Evolutionary conservation across 2,888 invertebrate species (phyloP).

Genomic region (Acanthosepion esculentum): DNA sequence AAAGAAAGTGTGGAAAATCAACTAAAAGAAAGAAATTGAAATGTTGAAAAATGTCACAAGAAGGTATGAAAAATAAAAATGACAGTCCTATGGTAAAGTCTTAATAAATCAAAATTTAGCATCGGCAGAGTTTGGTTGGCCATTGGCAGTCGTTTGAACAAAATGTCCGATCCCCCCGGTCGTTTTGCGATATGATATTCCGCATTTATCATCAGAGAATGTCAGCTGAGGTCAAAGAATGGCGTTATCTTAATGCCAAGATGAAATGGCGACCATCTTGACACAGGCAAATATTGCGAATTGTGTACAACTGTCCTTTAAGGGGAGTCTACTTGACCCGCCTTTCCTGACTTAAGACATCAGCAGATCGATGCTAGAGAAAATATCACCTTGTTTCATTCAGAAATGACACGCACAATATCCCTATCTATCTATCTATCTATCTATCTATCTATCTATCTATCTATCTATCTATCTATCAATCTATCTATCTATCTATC

Average conservation of each 20-base stretch:
- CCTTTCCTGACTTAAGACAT: background rate
- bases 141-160: background rate
- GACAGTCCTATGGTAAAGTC: background rate
- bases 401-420: background rate
- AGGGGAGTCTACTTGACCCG: background rate
- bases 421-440: background rate
- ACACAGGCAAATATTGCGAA: background rate
- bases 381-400: background rate
- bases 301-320: background rate
- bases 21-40: background rate
- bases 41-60: background rate
- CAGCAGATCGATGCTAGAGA: background rate
- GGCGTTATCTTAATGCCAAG: background rate
- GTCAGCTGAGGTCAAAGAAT: background rate
- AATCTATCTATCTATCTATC: background rate
- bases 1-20: background rate
- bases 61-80: background rate
- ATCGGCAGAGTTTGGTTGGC: background rate
- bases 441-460: background rate
- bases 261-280: background rate
- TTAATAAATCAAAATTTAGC: background rate
- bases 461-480: background rate
- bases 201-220: background rate
- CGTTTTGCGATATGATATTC: background rate
- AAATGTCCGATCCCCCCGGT: background rate